These are phyloP conservation scores for Leptoclinus maculatus DNA, from an alignment of 2,797 vertebrate genomes.

Conservation along the genomic window DNA sequence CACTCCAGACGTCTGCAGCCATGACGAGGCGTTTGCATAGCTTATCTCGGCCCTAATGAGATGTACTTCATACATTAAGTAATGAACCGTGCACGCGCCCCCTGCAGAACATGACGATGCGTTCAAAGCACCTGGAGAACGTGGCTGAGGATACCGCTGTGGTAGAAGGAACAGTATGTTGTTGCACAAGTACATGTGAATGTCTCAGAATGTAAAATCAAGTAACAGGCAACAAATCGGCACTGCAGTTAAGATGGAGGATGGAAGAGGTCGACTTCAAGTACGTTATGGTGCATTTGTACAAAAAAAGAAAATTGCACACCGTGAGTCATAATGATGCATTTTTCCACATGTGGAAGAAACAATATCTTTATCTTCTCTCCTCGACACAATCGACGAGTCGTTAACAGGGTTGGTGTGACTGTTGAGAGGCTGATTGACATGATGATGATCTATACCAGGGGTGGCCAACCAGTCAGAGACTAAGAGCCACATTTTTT, in stretches of 20 bases:
- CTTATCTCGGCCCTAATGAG: slow-evolving; percentile 45
- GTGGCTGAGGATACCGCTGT: slow-evolving; percentile 41
- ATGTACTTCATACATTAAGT: slow-evolving; percentile 48
- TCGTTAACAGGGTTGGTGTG: not conserved
- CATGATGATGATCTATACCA: not conserved
- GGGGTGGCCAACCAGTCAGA: too few species aligned
- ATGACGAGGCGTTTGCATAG: slow-evolving; percentile 74
- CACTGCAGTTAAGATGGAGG: slow-evolving; percentile 60
- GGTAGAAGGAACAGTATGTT: slow-evolving; percentile 27
- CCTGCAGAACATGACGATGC: slow-evolving; percentile 40
- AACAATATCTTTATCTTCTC: not conserved
- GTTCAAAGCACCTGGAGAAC: slow-evolving; percentile 52
- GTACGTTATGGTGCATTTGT: slow-evolving; percentile 16
- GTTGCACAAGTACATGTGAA: slow-evolving; percentile 21
- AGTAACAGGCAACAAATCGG: slow-evolving; percentile 41
- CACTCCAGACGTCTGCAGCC: slow-evolving; percentile 53
- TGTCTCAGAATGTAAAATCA: slow-evolving; percentile 38
- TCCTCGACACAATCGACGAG: not conserved
- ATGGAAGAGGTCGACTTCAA: slow-evolving; percentile 48
- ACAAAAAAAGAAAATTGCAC: not conserved
- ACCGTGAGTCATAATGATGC: not conserved
- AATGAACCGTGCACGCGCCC: slow-evolving; percentile 37
- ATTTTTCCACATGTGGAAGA: not conserved
- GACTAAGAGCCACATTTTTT: too few species aligned
- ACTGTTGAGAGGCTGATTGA: not conserved